phyloP scores from a whole-genome alignment of 2,888 invertebrate genomes.

The Liposcelis brunnea region DNA sequence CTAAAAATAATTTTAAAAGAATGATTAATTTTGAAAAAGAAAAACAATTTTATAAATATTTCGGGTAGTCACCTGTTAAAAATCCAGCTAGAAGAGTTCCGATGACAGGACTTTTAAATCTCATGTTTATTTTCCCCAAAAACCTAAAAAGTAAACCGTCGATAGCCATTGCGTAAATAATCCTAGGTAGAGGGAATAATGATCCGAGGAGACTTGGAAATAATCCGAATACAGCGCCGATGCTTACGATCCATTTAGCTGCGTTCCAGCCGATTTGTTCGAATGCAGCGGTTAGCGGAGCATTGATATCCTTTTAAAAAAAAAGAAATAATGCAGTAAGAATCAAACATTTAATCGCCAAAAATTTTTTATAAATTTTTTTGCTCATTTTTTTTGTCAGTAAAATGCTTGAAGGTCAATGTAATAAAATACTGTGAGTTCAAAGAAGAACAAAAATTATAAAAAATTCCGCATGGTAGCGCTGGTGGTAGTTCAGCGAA shows the following conservation, averaged over 20 bases:
- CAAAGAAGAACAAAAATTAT: too few relatives aligned
- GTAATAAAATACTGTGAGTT: too few relatives aligned
- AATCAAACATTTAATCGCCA: background rate
- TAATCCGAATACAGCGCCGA: constrained; percentile 37
- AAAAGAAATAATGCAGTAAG: constrained; percentile 12
- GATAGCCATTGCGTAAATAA: constrained; percentile 79
- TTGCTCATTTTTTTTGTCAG: background rate
- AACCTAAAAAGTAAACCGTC: constrained; percentile 74
- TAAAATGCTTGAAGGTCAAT: background rate
- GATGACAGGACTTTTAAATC: constrained; percentile 53
- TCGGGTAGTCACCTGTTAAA: constrained; percentile 30
- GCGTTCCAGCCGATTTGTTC: constrained; percentile 27
- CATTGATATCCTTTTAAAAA: constrained; percentile 26
- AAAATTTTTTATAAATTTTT: background rate
- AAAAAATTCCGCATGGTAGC: too few relatives aligned
- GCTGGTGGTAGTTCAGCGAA: too few relatives aligned
- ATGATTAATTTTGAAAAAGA: background rate
- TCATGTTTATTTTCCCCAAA: constrained; percentile 55
- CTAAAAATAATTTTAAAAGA: constrained; percentile 21
- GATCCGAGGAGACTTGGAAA: constrained; percentile 54
- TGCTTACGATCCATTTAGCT: constrained; percentile 34
- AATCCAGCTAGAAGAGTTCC: constrained; percentile 55
- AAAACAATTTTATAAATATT: constrained; percentile 14
- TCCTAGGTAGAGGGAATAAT: constrained; percentile 67
- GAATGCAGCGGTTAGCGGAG: constrained; percentile 34